Percentiles rank a stretch among this genome's conserved stretches.
phyloP scores from a whole-genome alignment of 2,797 vertebrate genomes.

The Mus spretus region DNA sequence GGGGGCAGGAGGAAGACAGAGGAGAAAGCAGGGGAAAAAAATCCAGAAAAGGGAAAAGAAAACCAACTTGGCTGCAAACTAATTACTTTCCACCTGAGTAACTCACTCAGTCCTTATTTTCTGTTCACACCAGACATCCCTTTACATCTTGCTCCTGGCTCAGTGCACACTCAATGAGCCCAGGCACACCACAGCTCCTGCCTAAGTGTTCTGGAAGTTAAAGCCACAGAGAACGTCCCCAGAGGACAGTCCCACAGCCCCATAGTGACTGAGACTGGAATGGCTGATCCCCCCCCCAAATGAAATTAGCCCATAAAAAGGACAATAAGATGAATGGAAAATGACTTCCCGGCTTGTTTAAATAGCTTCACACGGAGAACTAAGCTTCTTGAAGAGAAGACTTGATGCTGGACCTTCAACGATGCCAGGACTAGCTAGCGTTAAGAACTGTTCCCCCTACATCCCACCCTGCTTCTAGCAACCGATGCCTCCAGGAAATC shows the following conservation, averaged over 20 bases:
- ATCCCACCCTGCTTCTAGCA: background rate
- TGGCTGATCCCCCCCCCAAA: constrained; percentile 57
- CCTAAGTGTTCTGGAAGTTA: constrained; percentile 53
- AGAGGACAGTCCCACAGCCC: constrained; percentile 40
- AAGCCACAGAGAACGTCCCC: constrained; percentile 44
- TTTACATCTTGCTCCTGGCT: constrained; percentile 54
- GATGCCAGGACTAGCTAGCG: background rate
- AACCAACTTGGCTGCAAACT: background rate
- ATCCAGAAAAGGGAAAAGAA: background rate
- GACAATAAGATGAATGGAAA: constrained; percentile 77
- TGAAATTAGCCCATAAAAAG: constrained; percentile 77
- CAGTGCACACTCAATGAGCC: constrained; percentile 72
- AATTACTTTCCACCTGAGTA: constrained; percentile 65
- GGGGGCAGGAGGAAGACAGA: background rate
- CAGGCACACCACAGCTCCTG: background rate
- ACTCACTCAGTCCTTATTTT: constrained; percentile 55
- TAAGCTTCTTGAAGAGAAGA: constrained; percentile 63
- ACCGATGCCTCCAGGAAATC: background rate
- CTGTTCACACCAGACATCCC: constrained; percentile 57
- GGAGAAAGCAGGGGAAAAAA: background rate
- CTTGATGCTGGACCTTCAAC: background rate
- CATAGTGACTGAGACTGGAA: constrained; percentile 29
- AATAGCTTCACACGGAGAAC: constrained; percentile 42
- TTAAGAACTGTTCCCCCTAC: constrained; percentile 36
- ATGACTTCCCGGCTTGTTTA: constrained; percentile 47